Evolutionary conservation across 2,888 invertebrate species (phyloP).

Genomic region (Neria commutata): DNA sequence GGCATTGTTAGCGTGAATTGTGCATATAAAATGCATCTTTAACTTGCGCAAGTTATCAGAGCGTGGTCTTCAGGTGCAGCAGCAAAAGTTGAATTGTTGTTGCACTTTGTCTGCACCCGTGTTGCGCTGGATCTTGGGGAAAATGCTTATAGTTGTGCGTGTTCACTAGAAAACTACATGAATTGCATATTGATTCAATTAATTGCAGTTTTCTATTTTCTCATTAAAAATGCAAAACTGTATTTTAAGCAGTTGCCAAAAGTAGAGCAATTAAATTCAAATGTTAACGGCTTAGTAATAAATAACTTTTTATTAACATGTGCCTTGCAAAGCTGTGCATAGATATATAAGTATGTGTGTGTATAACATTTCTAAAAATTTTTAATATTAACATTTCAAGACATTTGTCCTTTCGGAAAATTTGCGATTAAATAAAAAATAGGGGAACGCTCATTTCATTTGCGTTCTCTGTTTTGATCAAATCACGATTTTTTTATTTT

Average conservation of each 20-base stretch:
- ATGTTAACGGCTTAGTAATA: no score
- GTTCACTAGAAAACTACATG: constrained; percentile 30
- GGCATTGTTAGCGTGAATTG: no score
- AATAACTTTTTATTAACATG: no score
- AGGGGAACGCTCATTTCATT: no score
- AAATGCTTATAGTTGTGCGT: constrained; percentile 34
- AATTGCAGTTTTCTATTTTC: constrained; percentile 21
- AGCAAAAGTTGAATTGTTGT: not conserved
- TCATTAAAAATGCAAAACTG: constrained; percentile 13
- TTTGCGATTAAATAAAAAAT: no score
- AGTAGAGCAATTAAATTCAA: not conserved
- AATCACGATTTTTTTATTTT: no score
- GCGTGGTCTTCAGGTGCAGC: constrained; percentile 24
- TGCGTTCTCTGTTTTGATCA: no score
- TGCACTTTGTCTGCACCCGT: not conserved
- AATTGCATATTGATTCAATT: constrained; percentile 32
- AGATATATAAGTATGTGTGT: no score
- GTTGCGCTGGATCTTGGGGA: constrained; percentile 25
- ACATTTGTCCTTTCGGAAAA: no score
- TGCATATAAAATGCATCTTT: constrained; percentile 29
- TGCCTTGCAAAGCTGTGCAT: no score
- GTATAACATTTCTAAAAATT: no score
- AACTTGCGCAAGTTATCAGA: constrained; percentile 38
- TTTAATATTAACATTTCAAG: no score
- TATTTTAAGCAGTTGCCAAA: not conserved